These are phyloP conservation scores for Latheticus oryzae DNA, from an alignment of 2,888 invertebrate genomes.

Conservation along the genomic window DNA sequence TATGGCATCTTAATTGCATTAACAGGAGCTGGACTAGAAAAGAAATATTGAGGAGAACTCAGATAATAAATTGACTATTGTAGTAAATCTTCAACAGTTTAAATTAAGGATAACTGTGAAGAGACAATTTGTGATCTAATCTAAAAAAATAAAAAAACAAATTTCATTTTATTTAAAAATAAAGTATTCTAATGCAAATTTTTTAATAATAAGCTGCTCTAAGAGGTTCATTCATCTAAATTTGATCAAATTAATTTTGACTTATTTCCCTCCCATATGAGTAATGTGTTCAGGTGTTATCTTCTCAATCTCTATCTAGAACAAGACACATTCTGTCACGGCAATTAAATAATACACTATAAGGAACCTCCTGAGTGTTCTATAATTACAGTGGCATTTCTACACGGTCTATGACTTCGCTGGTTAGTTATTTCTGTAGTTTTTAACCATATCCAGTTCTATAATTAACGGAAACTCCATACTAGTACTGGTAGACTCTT, in stretches of 20 bases:
- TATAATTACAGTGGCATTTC: conserved; percentile 58
- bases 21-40: too few species aligned
- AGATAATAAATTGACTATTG: too few species aligned
- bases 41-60: not conserved
- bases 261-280: conserved; percentile 24
- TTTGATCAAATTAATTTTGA: conserved; percentile 4
- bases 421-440: conserved; percentile 47
- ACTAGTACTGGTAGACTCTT: conserved; percentile 15
- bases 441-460: conserved; percentile 51
- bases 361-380: conserved; percentile 48
- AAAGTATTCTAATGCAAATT: too few species aligned
- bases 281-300: conserved; percentile 33
- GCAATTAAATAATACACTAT: conserved; percentile 57
- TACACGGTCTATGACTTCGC: conserved; percentile 56
- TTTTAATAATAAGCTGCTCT: too few species aligned
- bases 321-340: conserved; percentile 58
- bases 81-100: too few species aligned
- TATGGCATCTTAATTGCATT: too few species aligned
- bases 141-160: too few species aligned
- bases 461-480: conserved; percentile 47
- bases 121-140: too few species aligned
- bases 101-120: too few species aligned
- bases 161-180: not conserved
- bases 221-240: too few species aligned
- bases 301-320: conserved; percentile 33